phyloP scores from a whole-genome alignment of 2,113 vertebrate species.

The Rynchops niger region DNA sequence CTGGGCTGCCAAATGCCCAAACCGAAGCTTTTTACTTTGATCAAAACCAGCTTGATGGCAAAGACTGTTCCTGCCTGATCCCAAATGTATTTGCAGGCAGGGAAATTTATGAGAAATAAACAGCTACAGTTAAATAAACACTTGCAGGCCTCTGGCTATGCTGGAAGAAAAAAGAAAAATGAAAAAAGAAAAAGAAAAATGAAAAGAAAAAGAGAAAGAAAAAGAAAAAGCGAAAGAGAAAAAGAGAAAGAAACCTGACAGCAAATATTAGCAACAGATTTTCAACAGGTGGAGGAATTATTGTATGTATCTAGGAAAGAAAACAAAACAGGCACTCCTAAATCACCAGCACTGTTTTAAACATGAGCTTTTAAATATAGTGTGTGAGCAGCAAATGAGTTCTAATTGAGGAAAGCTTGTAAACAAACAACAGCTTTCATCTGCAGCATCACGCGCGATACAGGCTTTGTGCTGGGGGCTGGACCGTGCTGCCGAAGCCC shows the following conservation, averaged over 20 bases:
- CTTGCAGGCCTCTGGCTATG: background rate
- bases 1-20: background rate
- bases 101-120: conserved; percentile 3
- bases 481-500: background rate
- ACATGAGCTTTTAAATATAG: conserved; percentile 43
- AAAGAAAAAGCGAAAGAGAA: too few species aligned
- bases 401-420: conserved; percentile 53
- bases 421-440: conserved; percentile 59
- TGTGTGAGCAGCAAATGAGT: conserved; percentile 39
- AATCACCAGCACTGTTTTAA: conserved; percentile 1
- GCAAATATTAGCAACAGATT: conserved; percentile 27
- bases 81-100: background rate
- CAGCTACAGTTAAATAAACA: conserved; percentile 15
- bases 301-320: background rate
- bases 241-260: background rate
- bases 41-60: background rate
- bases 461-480: background rate
- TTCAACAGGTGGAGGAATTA: conserved; percentile 55
- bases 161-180: background rate
- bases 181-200: too few species aligned
- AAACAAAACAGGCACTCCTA: conserved; percentile 34
- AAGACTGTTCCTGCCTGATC: background rate
- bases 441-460: background rate
- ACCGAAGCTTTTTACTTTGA: background rate
- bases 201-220: too few species aligned